A percentile compares a stretch with the other conserved stretches of the same genome.
phyloP scores from a whole-genome alignment of 2,113 vertebrate genomes.

The Neopipo cinnamomea region DNA sequence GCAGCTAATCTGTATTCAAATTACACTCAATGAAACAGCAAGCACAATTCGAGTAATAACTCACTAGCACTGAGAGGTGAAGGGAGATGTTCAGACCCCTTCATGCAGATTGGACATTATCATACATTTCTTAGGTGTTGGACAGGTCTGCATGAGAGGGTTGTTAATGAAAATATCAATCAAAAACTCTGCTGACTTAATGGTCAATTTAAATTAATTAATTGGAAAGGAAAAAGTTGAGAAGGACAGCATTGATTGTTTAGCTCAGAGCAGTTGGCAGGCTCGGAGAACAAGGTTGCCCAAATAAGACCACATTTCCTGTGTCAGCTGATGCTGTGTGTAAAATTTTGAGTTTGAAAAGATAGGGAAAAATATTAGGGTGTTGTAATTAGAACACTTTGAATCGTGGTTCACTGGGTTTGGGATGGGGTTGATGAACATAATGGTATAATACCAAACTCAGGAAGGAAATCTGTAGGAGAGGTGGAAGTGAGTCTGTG shows the following conservation, averaged over 20 bases:
- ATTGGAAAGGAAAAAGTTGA: conserved; percentile 79
- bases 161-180: conserved; percentile 92
- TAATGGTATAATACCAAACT: neutral
- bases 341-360: neutral
- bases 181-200: conserved; percentile 86
- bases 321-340: neutral
- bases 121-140: conserved; percentile 87
- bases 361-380: neutral
- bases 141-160: conserved; percentile 82
- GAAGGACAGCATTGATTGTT: conserved; percentile 69
- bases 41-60: conserved; percentile 82
- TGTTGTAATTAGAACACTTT: neutral
- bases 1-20: conserved; percentile 96
- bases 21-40: conserved; percentile 82
- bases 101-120: conserved; percentile 82
- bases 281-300: neutral
- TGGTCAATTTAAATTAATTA: conserved; percentile 94
- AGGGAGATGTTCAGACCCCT: conserved; percentile 72
- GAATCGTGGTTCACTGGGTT: neutral
- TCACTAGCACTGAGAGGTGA: conserved; percentile 79
- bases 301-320: conserved; percentile 6
- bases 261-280: conserved; percentile 33
- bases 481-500: neutral
- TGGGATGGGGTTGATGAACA: neutral
- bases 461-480: neutral